Evolutionary conservation across 2,113 vertebrate species (phyloP).

Genomic region (Amblyornis subalaris): DNA sequence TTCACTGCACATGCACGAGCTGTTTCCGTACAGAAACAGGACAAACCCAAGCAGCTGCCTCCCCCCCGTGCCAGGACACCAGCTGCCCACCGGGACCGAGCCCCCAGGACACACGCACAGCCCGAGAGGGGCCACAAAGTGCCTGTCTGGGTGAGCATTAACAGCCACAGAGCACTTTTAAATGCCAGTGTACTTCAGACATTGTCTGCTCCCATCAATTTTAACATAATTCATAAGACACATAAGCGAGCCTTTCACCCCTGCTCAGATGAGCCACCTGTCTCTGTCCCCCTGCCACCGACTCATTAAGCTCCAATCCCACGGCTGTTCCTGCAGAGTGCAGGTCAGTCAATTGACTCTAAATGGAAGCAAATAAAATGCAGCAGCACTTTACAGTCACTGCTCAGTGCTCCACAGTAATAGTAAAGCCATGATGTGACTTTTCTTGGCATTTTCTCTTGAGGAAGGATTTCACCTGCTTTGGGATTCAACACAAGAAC

Average conservation of each 20-base stretch:
- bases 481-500: not conserved
- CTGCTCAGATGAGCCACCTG: not conserved
- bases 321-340: not conserved
- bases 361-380: not conserved
- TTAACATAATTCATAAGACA: not conserved
- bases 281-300: not conserved
- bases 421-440: not conserved
- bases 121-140: not conserved
- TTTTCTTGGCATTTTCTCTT: not conserved
- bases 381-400: not conserved
- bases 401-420: not conserved
- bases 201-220: not conserved
- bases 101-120: not conserved
- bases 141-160: not conserved
- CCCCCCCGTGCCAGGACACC: not conserved
- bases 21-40: not conserved
- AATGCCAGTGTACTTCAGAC: accelerated
- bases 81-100: not conserved
- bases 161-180: not conserved
- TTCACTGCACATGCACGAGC: not conserved
- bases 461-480: not conserved
- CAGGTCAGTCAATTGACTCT: not conserved
- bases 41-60: not conserved
- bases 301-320: not conserved
- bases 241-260: not conserved